Base-by-base conservation (phyloP, 2,797 vertebrate genomes). In the Margarornis squamiger region DNA sequence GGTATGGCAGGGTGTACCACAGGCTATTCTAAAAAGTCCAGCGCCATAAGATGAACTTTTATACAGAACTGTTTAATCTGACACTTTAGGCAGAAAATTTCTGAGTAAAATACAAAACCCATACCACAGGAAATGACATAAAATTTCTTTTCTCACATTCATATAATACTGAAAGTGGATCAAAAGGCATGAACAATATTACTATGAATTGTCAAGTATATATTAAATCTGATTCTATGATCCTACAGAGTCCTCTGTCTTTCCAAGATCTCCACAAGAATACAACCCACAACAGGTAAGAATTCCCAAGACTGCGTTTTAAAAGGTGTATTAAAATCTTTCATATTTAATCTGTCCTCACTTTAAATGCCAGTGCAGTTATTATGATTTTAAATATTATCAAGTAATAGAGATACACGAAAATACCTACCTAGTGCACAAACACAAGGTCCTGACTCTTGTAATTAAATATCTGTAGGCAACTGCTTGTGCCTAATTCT, bases 221-320 rank as follows among this genome's bases (percentile, higher is more conserved):
- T 32, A 39, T 38, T 39, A 51, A 87, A 82, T 55, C 39, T 66
- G 43, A 49, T 0, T 59, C 17, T 29, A 73, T 0, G 2, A 66
- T 39, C 32, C n/a, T 43, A 39, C n/a, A 21, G 0, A 0, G 26
- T 13, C 1, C 1, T 36, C 32, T 67, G 15, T 27, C 36, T 41
- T 78, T 57, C 61, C 58, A 72, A 67, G 34, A 49, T 10, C 32
- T 36, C 52, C 62, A 36, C n/a, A 70, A 49, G 14, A 93, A 72
- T 2, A 62, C 26, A 85, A 72, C 7, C 51, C 18, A 16, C 1
- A 19, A 5, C 2, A 84, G 7, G 45, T 14, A 76, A 80, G 43
- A 90, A 77, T 36, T 65, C 39, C 55, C 14, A 83, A 59, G 11
- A 49, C 4, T 55, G 9, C 7, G 15, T 27, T 86, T 61, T 71